Evolutionary conservation across 2,113 vertebrate species (phyloP), one percentile per base, ranked within the genome.

Genomic region (Gallinago paraguaiae): DNA sequence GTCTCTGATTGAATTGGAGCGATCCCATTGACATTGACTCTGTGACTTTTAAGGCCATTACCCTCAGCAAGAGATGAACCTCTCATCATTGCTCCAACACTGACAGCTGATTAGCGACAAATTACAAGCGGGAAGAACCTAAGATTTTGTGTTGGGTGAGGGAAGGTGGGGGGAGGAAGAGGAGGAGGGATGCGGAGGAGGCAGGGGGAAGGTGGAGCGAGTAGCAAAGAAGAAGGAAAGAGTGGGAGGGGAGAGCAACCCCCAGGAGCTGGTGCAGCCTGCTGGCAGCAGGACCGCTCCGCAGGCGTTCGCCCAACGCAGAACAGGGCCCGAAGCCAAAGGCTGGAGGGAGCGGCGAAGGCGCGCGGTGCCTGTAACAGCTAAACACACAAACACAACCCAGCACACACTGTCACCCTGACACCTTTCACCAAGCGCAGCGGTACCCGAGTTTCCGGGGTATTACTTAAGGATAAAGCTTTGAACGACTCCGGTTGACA

Each of bases 21-120:
- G 96, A 99, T 99, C 99, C 99, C 99, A 99, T 99, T 99, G 99
- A 99, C 99, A 99, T 99, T 99, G 99, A 99, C 99, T 99, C 98
- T 95, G 98, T 99, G 99, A 99, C 99, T 99, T 99, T 99, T 99
- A 99, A 99, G 98, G 98, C 99, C 99, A 99, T 99, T 99, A 99
- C 99, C 99, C 98, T 98, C 98, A 98, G 98, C 98, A 98, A 98
- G 97, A 98, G 98, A 99, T 98, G 98, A 99, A 99, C 98, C 98
- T 98, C 99, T 99, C 98, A 98, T 99, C 99, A 98, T 98, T 96
- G 97, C 98, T 96, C 97, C 92, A 95, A 98, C 96, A 97, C 98
- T 99, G 99, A 99, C 99, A 99, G 99, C 99, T 99, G 99, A 99
- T 99, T 99, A 99, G 99, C 98, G 97, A 99, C 99, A 99, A 99